Evolutionary conservation across 2,888 invertebrate genomes (phyloP), one percentile per base, ranked within the genome.

Genomic region (Trichacis sp.): DNA sequence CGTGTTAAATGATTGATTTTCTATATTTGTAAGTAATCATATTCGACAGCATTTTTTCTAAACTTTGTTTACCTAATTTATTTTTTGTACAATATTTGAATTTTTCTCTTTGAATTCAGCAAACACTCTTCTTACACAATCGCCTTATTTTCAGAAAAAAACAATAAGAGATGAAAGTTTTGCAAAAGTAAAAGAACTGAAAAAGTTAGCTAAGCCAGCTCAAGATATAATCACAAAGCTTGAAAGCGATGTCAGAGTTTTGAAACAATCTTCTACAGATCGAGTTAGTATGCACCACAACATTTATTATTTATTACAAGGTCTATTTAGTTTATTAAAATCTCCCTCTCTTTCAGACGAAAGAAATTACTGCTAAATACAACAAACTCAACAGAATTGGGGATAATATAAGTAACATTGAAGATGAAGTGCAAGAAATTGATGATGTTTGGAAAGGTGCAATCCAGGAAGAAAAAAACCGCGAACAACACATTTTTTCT

Each of bases 401-500:
- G 8, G 71, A 81, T 12, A 63, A 71, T 1, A 70, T 80, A 40
- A 52, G 71, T 4, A 62, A 62, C 2, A 57, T 56, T 8, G 77
- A 80, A 29, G 75, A 70, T 5, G 64, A 63, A 19, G 65, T 84
- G 11, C 70, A 64, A 36, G 79, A 79, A n/a, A 66, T 57, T 6
- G 77, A 79, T 42, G 54, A 59, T 15, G 59, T 60, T 2, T 76
- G 77, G 52, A 81, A 85, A 38, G 83, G 85, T 38, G 87, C 86
- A 74, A 72, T 89, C 12, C 86, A 87, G 19, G 75, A 85, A 24
- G 85, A 88, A 60, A 80, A 85, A 58, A 86, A 86, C 51, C 85
- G 87, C 61, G 86, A 88, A 64, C 78, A 84, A 17, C 88, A 89
- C 66, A 82, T 90, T 54, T 76, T 82, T 0, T 80, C 85, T 48